Percentiles rank a stretch among this genome's conserved stretches.
phyloP scores from a whole-genome alignment of 2,113 vertebrate species.

The Turnix velox region DNA sequence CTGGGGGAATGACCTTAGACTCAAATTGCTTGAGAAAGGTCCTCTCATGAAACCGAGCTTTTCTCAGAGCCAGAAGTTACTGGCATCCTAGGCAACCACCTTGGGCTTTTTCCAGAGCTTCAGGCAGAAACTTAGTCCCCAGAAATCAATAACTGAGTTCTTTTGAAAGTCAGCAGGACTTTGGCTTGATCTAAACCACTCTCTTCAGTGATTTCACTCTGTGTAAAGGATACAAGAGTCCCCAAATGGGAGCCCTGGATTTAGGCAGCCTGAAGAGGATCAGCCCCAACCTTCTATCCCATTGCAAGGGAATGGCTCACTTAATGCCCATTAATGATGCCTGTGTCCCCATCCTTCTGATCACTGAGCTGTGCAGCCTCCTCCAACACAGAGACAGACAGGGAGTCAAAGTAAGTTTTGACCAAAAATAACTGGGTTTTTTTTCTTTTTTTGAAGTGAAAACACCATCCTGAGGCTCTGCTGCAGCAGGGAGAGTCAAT shows the following conservation, averaged over 20 bases:
- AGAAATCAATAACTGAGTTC: constrained; percentile 36
- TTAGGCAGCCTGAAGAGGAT: not conserved
- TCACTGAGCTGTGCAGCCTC: rapidly evolving
- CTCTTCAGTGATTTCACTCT: not conserved
- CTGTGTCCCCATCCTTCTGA: rapidly evolving
- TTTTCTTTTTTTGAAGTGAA: not conserved
- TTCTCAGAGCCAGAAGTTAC: constrained; percentile 10
- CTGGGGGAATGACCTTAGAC: constrained; percentile 26
- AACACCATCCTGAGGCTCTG: not conserved
- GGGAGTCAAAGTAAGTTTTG: not conserved
- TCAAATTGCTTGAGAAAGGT: constrained; percentile 4
- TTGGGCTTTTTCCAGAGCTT: constrained; percentile 52
- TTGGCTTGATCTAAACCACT: not conserved
- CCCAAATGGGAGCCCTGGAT: not conserved
- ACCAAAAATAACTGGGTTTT: not conserved
- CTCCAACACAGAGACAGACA: not conserved
- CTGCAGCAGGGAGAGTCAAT: not conserved
- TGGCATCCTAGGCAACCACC: constrained; percentile 36
- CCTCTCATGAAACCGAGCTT: not conserved
- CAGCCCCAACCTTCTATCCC: not conserved
- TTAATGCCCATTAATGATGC: rapidly evolving
- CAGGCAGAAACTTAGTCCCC: constrained; percentile 23
- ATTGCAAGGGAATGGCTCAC: not conserved
- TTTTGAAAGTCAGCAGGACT: constrained; percentile 34
- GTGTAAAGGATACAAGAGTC: not conserved